Percentiles rank a stretch among this genome's conserved stretches.
These are phyloP conservation scores for Stercorarius parasiticus DNA, from an alignment of 2,113 vertebrate genomes.

Conservation along the genomic window DNA sequence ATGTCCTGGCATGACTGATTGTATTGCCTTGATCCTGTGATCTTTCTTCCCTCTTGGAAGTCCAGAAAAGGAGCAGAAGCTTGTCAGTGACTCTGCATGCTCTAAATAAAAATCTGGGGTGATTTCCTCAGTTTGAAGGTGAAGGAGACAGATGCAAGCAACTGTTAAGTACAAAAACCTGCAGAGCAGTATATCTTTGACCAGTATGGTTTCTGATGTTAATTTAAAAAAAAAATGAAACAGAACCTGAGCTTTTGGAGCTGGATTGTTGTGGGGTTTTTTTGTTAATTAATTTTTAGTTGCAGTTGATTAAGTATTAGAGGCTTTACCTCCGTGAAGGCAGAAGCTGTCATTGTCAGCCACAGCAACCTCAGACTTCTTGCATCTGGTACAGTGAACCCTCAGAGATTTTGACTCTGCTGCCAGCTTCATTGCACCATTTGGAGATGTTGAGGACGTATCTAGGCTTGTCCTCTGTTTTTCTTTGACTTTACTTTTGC, in stretches of 20 bases:
- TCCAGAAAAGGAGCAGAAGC: neutral
- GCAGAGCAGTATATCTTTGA: neutral
- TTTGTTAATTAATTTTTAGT: neutral
- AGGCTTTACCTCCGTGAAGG: neutral
- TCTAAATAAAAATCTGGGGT: neutral
- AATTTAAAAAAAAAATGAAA: neutral
- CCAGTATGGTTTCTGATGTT: neutral
- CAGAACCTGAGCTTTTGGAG: neutral
- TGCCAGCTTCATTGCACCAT: neutral
- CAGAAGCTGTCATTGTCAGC: neutral
- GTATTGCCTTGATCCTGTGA: neutral
- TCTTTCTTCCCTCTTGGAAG: neutral
- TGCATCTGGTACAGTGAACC: neutral
- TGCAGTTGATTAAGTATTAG: neutral
- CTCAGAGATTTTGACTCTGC: neutral
- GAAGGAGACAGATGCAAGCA: neutral
- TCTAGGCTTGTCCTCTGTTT: neutral
- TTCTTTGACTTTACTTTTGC: neutral
- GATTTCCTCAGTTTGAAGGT: neutral
- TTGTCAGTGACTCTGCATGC: neutral
- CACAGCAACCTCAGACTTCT: neutral
- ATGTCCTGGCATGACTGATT: too few relatives aligned
- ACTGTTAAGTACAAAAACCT: neutral
- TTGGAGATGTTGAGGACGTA: neutral
- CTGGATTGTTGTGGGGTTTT: neutral